Evolutionary conservation across 2,888 invertebrate species (phyloP), one percentile per base, ranked within the genome.

Genomic region (Drosophila hamatofila): DNA sequence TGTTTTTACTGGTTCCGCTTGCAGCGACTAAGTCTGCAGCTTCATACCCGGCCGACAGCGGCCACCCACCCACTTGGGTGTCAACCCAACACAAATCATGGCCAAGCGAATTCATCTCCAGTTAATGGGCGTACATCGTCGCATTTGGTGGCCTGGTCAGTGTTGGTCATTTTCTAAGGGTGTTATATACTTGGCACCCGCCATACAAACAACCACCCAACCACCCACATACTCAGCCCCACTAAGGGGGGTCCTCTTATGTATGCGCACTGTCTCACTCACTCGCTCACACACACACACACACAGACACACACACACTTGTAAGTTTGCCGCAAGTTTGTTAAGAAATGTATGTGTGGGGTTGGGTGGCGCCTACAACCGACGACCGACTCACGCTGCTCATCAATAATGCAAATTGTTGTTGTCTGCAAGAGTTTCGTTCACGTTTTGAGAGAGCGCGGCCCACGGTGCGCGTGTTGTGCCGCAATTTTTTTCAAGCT

Each of bases 341-440:
- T 85, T 89, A 89, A 84, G 90, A 89, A 84, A 77, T 67, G 59
- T 65, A 35, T 72, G 33, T 62, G 39, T 23, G 4, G 12, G 42
- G 39, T 39, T n/a, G n/a, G 65, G 55, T 63, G 58, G 72, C 75
- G 68, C 62, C 39, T 65, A 59, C 64, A 42, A 51, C 62, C 64
- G 46, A 51, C 64, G 46, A 51, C 62, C 64, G 46, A 51, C 73
- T 62, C 58, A 41, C 64, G 61, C 61, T 65, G 71, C 76, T 89
- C 84, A 89, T 86, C 86, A 86, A 86, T 86, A 90, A 90, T 89
- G 90, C 84, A 90, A 86, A 87, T 87, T 86, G 88, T 83, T 83
- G 82, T 83, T 83, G 83, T 80, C 83, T 80, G 80, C 73, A 70
- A 67, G 62, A 66, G 57, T 89, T 83, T 90, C 64, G 66, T 69